A percentile compares a stretch with the other conserved stretches of the same genome.
These are phyloP conservation scores for Proteles cristata DNA, from an alignment of 2,113 vertebrate genomes.

Conservation along the genomic window DNA sequence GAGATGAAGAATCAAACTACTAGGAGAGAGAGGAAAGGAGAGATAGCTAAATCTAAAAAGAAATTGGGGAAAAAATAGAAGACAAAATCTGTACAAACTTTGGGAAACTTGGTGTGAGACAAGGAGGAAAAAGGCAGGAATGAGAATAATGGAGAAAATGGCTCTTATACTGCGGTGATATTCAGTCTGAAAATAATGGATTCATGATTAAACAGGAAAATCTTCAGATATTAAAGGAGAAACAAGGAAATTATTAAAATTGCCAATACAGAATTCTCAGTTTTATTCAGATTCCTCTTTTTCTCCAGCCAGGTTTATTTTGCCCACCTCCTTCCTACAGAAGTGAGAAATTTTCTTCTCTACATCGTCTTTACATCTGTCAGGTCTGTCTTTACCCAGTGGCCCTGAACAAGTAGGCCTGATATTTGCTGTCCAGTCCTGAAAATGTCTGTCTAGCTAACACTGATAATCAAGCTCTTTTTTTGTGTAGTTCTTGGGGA, in stretches of 20 bases:
- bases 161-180: neutral
- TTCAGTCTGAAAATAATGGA: neutral
- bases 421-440: neutral
- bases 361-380: neutral
- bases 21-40: neutral
- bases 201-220: neutral
- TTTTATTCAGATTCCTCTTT: neutral
- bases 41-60: neutral
- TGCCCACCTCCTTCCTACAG: neutral
- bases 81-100: neutral
- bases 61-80: neutral
- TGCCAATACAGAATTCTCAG: neutral
- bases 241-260: neutral
- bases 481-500: neutral
- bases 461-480: neutral
- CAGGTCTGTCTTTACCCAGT: no score
- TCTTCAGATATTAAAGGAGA: neutral
- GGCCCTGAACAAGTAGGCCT: neutral
- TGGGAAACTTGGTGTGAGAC: neutral
- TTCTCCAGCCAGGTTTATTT: neutral
- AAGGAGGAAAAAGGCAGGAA: neutral
- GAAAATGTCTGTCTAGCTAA: neutral
- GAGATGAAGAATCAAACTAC: neutral
- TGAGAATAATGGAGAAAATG: neutral
- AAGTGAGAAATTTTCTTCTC: no score